A percentile compares a stretch with the other conserved stretches of the same genome.
phyloP scores from a whole-genome alignment of 2,888 invertebrate genomes.

The Rhaphigaster nebulosa region DNA sequence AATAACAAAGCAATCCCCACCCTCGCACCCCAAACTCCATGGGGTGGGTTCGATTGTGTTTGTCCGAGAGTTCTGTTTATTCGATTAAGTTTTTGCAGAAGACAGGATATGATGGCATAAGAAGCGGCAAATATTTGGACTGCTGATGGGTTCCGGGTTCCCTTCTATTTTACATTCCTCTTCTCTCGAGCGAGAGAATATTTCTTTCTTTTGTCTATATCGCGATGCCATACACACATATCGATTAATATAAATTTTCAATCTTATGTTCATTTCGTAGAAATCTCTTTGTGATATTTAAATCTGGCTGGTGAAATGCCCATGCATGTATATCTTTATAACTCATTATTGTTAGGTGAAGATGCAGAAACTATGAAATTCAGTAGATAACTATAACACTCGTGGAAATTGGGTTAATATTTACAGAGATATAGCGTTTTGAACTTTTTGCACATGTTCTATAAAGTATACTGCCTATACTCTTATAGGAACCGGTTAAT shows the following conservation, averaged over 20 bases:
- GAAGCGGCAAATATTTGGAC: not conserved
- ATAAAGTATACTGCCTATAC: too few relatives aligned
- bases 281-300: too few relatives aligned
- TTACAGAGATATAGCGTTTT: too few relatives aligned
- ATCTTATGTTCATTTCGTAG: not conserved
- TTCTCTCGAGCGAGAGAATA: not conserved
- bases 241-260: not conserved
- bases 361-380: too few relatives aligned
- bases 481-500: too few relatives aligned
- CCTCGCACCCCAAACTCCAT: not conserved
- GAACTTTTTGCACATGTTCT: too few relatives aligned
- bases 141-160: not conserved
- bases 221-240: not conserved
- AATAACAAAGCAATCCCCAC: not conserved
- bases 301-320: too few relatives aligned
- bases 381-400: too few relatives aligned
- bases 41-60: not conserved
- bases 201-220: not conserved
- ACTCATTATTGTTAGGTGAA: too few relatives aligned
- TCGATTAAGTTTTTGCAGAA: conserved; percentile 7
- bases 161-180: not conserved
- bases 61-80: not conserved
- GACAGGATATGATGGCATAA: not conserved
- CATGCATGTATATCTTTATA: too few relatives aligned
- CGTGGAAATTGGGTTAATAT: too few relatives aligned